A percentile compares a stretch with the other conserved stretches of the same genome.
phyloP scores from a whole-genome alignment of 2,113 vertebrate genomes.

The Macaca nemestrina region DNA sequence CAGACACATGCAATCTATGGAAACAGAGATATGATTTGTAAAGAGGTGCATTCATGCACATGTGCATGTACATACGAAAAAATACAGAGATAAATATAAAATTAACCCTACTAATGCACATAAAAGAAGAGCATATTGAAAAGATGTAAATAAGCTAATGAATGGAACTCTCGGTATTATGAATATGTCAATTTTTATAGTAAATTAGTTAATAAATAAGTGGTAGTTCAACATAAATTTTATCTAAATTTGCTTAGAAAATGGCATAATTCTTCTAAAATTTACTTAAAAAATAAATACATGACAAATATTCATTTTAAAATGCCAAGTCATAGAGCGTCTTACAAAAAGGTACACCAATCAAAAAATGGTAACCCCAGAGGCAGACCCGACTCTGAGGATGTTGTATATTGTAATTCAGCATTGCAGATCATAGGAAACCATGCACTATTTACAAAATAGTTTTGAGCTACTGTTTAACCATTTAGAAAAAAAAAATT shows the following conservation, averaged over 20 bases:
- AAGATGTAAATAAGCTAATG: rapidly evolving
- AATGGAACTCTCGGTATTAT: not conserved
- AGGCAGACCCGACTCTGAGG: not conserved
- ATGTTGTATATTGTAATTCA: rapidly evolving
- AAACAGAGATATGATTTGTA: rapidly evolving
- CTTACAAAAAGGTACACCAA: not conserved
- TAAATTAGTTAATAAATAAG: not conserved
- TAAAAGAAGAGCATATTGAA: rapidly evolving
- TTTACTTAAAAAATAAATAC: not conserved
- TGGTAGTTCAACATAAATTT: not conserved
- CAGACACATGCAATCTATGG: rapidly evolving
- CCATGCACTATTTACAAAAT: not conserved
- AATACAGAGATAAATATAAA: not conserved
- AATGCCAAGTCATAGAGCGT: not conserved
- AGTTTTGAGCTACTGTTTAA: not conserved
- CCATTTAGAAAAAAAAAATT: not conserved
- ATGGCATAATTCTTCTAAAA: not conserved
- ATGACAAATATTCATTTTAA: not conserved
- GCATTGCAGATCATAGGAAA: rapidly evolving
- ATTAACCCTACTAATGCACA: not conserved
- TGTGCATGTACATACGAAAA: not conserved
- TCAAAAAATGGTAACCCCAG: rapidly evolving
- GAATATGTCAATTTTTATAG: not conserved
- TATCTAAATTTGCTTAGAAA: not conserved
- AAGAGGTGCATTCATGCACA: rapidly evolving